Base-by-base conservation (phyloP, 2,888 invertebrate species). In the Drosophila pseudotakahashii region DNA sequence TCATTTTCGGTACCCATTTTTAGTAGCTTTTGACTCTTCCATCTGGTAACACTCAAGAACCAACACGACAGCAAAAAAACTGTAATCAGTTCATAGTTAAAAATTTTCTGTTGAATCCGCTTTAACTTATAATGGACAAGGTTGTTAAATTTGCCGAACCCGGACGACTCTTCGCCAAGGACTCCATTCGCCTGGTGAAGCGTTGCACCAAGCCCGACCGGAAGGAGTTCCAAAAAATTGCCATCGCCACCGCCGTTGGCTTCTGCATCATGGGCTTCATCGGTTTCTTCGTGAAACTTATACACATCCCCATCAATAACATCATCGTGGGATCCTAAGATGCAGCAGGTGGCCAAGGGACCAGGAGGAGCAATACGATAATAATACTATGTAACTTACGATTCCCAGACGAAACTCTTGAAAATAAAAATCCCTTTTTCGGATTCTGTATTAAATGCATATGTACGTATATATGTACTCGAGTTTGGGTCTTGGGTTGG, bases 201-300 rank as follows among this genome's bases (percentile, higher is more conserved):
- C 96, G 99, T 92, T 99, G 99, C 93, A 99, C 99, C 61, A 99
- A 99, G 93, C 99, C 99, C 58, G 99, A 99, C 92, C 95, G 99
- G 90, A 98, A 98, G 96, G 99, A 99, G 93, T 99, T 99, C 93
- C 99, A 99, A 92, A 99, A 99, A 93, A 99, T 99, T 90, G 99
- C 99, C 30, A 97, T 99, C 84, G 99, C 99, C 61, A 99, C 99
- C 70, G 99, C 99, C 5, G 98, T 99, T 90, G 99, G 99, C 66
- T 99, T 99, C 94, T 98, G 98, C 92, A 99, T 99, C 92, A 99
- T 99, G 99, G 99, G 99, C 63, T 99, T 99, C 93, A 99, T 99
- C 91, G 99, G 99, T 87, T 99, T 99, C 94, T 99, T 99, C 89
- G 99, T 99, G 37, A 99, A 99, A 93, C 94, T 99, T 85, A 99